Conservation (phyloP, 2,113 vertebrate species). For the Sturnira hondurensis region DNA sequence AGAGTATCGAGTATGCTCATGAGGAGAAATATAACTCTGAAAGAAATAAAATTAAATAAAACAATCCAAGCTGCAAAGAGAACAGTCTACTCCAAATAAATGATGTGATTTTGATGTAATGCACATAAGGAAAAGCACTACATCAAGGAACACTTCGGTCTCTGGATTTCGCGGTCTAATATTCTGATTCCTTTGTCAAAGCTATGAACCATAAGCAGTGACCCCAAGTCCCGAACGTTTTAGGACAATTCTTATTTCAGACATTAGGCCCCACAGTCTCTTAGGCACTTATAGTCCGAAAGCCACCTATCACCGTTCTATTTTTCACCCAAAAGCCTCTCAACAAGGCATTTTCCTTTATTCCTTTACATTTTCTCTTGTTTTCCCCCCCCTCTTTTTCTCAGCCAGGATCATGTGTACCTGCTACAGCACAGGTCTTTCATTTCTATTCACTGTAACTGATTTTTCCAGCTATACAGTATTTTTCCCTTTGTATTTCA, state of each 20-base stretch:
- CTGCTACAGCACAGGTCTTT: neutral
- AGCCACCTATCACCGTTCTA: neutral
- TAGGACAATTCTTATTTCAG: conserved; percentile 11
- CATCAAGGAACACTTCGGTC: neutral
- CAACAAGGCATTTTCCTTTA: neutral
- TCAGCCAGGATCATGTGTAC: neutral
- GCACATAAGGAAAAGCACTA: neutral
- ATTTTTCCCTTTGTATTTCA: neutral
- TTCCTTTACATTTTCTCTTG: neutral
- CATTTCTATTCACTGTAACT: neutral
- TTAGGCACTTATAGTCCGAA: neutral
- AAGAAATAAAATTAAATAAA: conserved; percentile 1
- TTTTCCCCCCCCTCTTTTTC: neutral
- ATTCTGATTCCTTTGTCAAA: neutral
- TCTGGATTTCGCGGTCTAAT: neutral
- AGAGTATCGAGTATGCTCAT: neutral
- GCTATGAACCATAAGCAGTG: neutral
- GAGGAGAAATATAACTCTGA: neutral
- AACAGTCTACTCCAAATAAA: neutral
- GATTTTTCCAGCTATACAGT: neutral
- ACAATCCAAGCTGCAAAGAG: neutral
- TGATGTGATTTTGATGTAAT: neutral
- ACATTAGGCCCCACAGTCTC: neutral
- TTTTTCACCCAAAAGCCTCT: neutral
- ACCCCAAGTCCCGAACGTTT: neutral